Base-by-base conservation (phyloP, 1,140 invertebrate species). In the Hycleus cichorii region DNA sequence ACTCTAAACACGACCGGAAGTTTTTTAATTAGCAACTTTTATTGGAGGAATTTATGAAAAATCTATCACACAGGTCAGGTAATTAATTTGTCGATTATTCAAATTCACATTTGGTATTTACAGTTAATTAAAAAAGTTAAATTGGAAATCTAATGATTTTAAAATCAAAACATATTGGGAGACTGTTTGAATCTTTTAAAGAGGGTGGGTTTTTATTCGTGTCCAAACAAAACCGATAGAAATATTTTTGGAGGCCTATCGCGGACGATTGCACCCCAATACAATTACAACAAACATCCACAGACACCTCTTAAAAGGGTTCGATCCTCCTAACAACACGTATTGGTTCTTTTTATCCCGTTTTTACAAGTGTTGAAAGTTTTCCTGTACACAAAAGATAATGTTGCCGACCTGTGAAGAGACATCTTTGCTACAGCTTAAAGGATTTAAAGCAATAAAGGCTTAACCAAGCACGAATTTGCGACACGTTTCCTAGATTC, bases 301-400 rank as follows among this genome's bases (percentile, higher is more conserved):
- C 11, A 49, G 57, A 59, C 57, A 59, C 57, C 57, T 59, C 49
- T 59, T 59, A 9, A 59, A 59, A 59, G 57, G 57, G 57, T 59
- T 59, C 55, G 55, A 24, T 47, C 25, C 48, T 46, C 45, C 32
- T 49, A 59, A 32, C 32, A 32, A 18, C 18, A 18, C 18, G 18
- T 49, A 49, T 49, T 45, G 52, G 47, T 50, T 47, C 49, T 45
- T 44, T 40, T 51, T 59, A 47, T 53, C 53, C 57, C 50, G 24
- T 53, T 59, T 59, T 47, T 18, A 25, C 40, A 53, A 54, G 49
- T 53, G 57, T 47, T 39, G 50, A 27, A 8, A 24, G 10, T 38
- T 18, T 18, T 18, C 18, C 18, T 18, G 32, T 32, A 32, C 32
- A 32, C 32, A 32, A 32, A 32, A 7, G 7, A 32, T 50, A 50